Conservation (phyloP, 2,797 vertebrate species). For the Serranus cabrilla region DNA sequence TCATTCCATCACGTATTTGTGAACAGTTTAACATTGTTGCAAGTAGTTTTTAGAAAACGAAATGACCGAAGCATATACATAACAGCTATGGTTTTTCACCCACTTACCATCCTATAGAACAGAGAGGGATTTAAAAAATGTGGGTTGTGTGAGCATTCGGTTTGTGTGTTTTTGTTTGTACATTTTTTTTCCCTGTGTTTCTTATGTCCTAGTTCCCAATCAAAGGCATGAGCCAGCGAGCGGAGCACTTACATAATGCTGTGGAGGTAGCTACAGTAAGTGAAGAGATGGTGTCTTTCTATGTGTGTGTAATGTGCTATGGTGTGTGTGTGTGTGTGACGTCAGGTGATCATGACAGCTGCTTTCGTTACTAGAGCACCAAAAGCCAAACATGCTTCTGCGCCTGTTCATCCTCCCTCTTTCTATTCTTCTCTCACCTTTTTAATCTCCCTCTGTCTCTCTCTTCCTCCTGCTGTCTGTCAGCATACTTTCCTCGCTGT, state of each 20-base stretch:
- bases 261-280: slow-evolving; percentile 38
- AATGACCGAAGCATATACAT: slow-evolving; percentile 2
- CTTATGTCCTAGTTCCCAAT: slow-evolving; percentile 49
- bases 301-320: slow-evolving; percentile 7
- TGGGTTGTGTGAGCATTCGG: slow-evolving; percentile 20
- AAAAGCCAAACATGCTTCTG: slow-evolving; percentile 50
- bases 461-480: slow-evolving; percentile 54
- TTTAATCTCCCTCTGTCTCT: slow-evolving; percentile 42
- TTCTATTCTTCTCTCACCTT: slow-evolving; percentile 37
- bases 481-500: slow-evolving; percentile 54
- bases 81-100: slow-evolving; percentile 4
- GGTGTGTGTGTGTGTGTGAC: slow-evolving; percentile 3
- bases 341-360: slow-evolving; percentile 60
- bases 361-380: slow-evolving; percentile 47
- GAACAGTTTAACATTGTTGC: neutral
- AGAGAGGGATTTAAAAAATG: slow-evolving; percentile 20
- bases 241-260: slow-evolving; percentile 54
- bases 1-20: neutral
- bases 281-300: slow-evolving; percentile 19
- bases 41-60: neutral
- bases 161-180: slow-evolving; percentile 23
- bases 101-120: slow-evolving; percentile 11
- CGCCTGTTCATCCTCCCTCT: slow-evolving; percentile 27
- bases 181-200: slow-evolving; percentile 20
- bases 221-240: slow-evolving; percentile 40